Percentiles rank a stretch among this genome's conserved stretches.
These are phyloP conservation scores for Xestia sexstrigata DNA, from an alignment of 2,888 invertebrate species.

Conservation along the genomic window DNA sequence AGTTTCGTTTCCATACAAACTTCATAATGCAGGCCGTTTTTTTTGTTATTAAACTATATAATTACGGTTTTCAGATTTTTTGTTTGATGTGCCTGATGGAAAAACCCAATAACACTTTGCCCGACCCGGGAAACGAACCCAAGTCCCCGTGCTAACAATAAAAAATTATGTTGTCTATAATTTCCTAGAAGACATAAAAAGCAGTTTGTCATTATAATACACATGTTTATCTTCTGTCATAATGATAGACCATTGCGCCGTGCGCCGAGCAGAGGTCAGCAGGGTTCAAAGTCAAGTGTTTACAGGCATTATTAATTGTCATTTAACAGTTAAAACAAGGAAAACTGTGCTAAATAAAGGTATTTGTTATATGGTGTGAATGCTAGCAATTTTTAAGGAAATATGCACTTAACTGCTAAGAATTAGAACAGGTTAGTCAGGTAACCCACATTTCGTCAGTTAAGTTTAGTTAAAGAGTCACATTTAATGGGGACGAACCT, in stretches of 20 bases:
- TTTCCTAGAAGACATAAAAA: slow-evolving; percentile 28
- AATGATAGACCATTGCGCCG: slow-evolving; percentile 18
- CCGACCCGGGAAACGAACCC: not conserved
- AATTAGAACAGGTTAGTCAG: not conserved
- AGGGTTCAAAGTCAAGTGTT: slow-evolving; percentile 48
- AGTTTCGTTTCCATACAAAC: not conserved
- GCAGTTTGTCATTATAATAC: not conserved
- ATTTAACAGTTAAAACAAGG: slow-evolving; percentile 19
- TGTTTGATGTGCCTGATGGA: not conserved
- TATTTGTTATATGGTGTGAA: not conserved
- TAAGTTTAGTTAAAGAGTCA: not conserved
- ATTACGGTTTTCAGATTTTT: too few species aligned
- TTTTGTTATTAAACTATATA: too few species aligned
- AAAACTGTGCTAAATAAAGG: slow-evolving; percentile 17
- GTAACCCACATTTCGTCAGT: not conserved
- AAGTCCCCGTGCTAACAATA: not conserved
- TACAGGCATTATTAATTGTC: slow-evolving; percentile 16
- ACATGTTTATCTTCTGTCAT: slow-evolving; percentile 17
- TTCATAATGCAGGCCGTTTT: not conserved
- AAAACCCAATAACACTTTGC: not conserved
- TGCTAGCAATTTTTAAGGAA: not conserved
- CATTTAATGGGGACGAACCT: not conserved
- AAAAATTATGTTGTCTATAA: not conserved
- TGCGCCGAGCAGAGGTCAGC: slow-evolving; percentile 10
- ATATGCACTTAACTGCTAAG: not conserved